These are phyloP conservation scores for Synanthedon andrenaeformis DNA, from an alignment of 2,888 invertebrate species.

Conservation along the genomic window DNA sequence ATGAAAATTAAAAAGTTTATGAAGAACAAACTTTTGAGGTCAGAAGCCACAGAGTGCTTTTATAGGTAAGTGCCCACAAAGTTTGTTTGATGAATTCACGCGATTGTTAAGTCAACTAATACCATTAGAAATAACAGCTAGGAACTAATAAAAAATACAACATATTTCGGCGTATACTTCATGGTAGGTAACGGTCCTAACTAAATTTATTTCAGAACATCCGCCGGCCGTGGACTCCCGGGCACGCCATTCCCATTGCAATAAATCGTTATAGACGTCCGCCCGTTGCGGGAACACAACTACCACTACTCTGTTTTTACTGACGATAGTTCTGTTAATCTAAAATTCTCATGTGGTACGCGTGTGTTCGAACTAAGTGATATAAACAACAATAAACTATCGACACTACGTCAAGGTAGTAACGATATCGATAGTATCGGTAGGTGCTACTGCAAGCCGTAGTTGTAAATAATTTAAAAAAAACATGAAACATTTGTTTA, in stretches of 20 bases:
- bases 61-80: too few species aligned
- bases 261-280: constrained; percentile 51
- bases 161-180: constrained; percentile 42
- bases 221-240: constrained; percentile 33
- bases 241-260: constrained; percentile 44
- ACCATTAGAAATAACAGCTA: not conserved
- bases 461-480: too few species aligned
- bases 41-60: too few species aligned
- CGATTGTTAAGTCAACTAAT: not conserved
- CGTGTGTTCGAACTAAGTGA: not conserved
- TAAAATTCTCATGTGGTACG: constrained; percentile 7
- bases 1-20: too few species aligned
- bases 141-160: constrained; percentile 44
- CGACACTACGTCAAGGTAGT: not conserved
- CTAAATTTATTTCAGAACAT: constrained; percentile 54
- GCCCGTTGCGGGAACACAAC: constrained; percentile 13
- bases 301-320: constrained; percentile 28
- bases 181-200: constrained; percentile 29
- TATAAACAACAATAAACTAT: not conserved
- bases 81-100: not conserved
- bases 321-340: constrained; percentile 16
- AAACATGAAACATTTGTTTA: too few species aligned
- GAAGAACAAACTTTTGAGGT: too few species aligned
- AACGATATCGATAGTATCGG: too few species aligned
- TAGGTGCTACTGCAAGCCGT: too few species aligned